These are phyloP conservation scores for Oscheius sp. DNA, from an alignment of 2,888 invertebrate species.

Conservation along the genomic window DNA sequence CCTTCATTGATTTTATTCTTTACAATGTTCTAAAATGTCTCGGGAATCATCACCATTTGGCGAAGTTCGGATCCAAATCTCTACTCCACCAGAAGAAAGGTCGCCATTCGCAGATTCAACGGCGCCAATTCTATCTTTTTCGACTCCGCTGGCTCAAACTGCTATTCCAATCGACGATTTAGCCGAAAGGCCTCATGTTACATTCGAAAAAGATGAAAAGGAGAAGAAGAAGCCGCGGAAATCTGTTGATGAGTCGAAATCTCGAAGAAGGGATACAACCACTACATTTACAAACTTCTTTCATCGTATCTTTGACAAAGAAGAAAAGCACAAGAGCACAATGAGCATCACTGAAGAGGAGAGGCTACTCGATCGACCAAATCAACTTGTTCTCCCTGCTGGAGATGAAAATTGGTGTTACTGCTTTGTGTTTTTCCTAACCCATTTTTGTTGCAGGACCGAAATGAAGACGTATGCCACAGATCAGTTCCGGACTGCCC, in stretches of 20 bases:
- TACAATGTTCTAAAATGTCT: conserved; percentile 11
- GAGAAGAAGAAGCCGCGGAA: conserved; percentile 40
- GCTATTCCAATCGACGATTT: conserved; percentile 30
- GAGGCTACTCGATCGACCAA: conserved; percentile 41
- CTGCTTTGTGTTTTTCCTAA: background rate
- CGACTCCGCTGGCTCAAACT: conserved; percentile 23
- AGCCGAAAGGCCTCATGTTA: conserved; percentile 9
- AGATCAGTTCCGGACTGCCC: conserved; percentile 43
- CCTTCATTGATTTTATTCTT: background rate
- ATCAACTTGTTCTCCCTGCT: conserved; percentile 38
- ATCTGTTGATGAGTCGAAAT: conserved; percentile 47
- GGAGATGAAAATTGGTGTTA: conserved; percentile 16
- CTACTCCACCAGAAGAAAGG: conserved; percentile 4
- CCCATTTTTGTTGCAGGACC: conserved; percentile 36
- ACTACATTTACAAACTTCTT: conserved; percentile 56
- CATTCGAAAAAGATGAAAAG: conserved; percentile 31
- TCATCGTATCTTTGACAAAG: conserved; percentile 55
- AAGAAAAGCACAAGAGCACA: conserved; percentile 48
- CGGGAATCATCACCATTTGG: conserved; percentile 28
- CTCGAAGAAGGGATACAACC: conserved; percentile 52
- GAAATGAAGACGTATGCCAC: conserved; percentile 42
- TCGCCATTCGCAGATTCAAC: background rate
- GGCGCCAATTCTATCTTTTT: conserved; percentile 14
- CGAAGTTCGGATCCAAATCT: conserved; percentile 37
- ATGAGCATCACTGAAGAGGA: conserved; percentile 34